Evolutionary conservation across 2,888 invertebrate species (phyloP), one percentile per base, ranked within the genome.

Genomic region (Crioceris asparagi): DNA sequence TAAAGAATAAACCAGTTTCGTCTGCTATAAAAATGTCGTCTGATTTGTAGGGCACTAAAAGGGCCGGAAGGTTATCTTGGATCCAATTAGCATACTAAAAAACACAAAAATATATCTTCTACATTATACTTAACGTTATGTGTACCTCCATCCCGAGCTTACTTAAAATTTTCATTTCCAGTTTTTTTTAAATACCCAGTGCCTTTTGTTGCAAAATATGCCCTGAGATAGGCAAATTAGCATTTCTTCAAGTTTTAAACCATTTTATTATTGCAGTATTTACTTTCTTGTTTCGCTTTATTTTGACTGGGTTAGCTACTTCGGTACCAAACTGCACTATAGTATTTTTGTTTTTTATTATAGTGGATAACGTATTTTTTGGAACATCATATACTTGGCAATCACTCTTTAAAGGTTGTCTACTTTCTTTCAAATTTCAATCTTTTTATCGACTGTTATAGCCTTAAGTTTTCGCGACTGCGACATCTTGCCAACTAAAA

Each of bases 1-100:
- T 35, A 27, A 35, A 35, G n/a, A 35, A 35, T 4, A 27, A 11
- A 35, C 35, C 27, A 35, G 35, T 26, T 10, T 35, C 17, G 17
- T 35, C 35, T 35, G 27, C 27, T 16, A 10, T 35, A 17, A 35
- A 16, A 35, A 35, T 27, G 18, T 35, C 35, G 29, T 35, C n/a
- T 16, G 17, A 10, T 26, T 35, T 10, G 17, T 35, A 27, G 27
- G 27, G 17, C 10, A 25, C 33, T 33, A 35, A 26, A 27, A 35
- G 16, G n/a, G 35, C 35, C 26, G 35, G 35, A 3, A 35, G 17
- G 6, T 14, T 26, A 16, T 26, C 17, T 35, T 35, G 8, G 27
- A 35, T 35, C 35, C 35, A 35, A 10, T 3, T 35, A 35, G 25
- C 35, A 26, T 12, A 35, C 17, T 35, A 21, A 21, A 21, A 6